These are phyloP conservation scores for Ailuropoda melanoleuca DNA, from an alignment of 2,113 vertebrate species.

Conservation along the genomic window DNA sequence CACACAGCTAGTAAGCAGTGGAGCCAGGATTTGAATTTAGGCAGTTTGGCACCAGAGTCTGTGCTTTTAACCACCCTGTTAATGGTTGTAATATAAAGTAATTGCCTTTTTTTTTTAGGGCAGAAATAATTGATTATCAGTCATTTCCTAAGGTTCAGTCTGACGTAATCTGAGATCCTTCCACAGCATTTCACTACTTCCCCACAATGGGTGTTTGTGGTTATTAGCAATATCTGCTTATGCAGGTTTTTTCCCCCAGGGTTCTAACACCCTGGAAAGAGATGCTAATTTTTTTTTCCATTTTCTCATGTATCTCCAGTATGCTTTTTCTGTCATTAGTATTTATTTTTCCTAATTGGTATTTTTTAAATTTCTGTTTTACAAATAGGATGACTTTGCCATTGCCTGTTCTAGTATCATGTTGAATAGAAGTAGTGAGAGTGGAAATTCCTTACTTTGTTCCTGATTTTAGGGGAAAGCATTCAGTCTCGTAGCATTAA, in stretches of 20 bases:
- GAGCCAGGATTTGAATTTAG: not conserved
- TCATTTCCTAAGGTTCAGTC: not conserved
- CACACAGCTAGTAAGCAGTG: not conserved
- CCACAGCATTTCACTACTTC: slow-evolving; percentile 9
- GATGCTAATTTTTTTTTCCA: not conserved
- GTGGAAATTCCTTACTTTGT: not conserved
- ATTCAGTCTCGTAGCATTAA: not conserved
- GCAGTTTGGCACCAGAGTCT: not conserved
- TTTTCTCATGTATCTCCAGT: not conserved
- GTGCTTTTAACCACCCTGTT: not conserved
- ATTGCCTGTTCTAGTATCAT: not conserved
- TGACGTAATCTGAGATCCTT: slow-evolving; percentile 16
- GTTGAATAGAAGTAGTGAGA: not conserved
- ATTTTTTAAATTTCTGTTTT: slow-evolving; percentile 25
- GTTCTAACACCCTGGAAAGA: not conserved
- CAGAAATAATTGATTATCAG: slow-evolving; percentile 3
- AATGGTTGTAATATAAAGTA: not conserved
- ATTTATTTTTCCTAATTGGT: not conserved
- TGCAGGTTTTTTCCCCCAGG: not conserved
- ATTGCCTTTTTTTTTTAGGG: not conserved
- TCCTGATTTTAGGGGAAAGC: not conserved
- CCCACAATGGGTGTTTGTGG: not conserved
- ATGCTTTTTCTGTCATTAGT: not conserved
- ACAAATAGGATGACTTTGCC: not conserved
- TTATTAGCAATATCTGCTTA: slow-evolving; percentile 9